Base-by-base conservation (phyloP, 1,140 invertebrate genomes). In the Apis cerana region DNA sequence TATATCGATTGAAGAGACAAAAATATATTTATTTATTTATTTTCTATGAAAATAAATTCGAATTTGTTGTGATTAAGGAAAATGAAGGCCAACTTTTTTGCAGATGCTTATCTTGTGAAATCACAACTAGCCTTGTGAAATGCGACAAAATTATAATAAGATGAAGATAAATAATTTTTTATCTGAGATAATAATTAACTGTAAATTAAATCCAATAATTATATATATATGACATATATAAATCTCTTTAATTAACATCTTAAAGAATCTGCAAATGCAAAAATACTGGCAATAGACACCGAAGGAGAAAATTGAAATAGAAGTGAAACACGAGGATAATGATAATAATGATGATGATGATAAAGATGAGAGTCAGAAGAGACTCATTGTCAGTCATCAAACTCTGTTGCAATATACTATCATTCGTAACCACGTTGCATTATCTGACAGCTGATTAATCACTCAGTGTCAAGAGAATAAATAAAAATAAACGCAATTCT, bases 81-180 rank as follows among this genome's bases (percentile, higher is more conserved):
- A 56, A 23, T 19, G 19, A 23, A 27, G n/a, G 19, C 3, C 15
- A 10, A 5, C n/a, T 27, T 62, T 67, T 67, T 67, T n/a, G 21
- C 27, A 8, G 43, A 67, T 21, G 19, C 17, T 77, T 58, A 15
- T 12, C 27, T 68, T 77, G 8, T n/a, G 61, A 74, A 74, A 74
- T n/a, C n/a, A 15, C 13, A 68, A 77, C 15, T 4, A 5, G 1
- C 23, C 33, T 68, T 77, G 9, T 23, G 62, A 74, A 74, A 74
- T 23, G 56, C 21, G 12, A 17, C 62, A 8, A 19, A 19, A 8
- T 9, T 21, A 48, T 13, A 77, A 68, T 68, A 21, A 19, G 5
- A 27, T 54, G 65, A 8, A 50, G 75, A 12, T n/a, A 13, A 19
- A 8, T 27, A 54, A 59, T 59, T n/a, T n/a, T 43, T 59, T 58